These are phyloP conservation scores for Laticauda laticaudata DNA, from an alignment of 2,113 vertebrate genomes.

Conservation along the genomic window DNA sequence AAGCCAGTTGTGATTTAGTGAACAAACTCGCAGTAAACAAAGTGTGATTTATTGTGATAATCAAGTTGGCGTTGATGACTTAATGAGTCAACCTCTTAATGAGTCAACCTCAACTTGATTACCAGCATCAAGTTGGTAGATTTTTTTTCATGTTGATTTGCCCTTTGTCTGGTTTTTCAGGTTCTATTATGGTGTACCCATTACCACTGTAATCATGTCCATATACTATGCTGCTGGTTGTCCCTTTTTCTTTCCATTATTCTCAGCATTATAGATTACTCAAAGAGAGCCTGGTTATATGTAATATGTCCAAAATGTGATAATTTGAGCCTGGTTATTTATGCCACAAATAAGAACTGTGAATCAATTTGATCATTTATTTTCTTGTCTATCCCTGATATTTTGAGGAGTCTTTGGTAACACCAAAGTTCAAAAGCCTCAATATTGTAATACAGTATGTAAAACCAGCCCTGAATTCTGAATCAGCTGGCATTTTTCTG, in stretches of 20 bases:
- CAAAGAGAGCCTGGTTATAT: neutral
- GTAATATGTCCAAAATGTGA: neutral
- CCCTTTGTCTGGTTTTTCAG: neutral
- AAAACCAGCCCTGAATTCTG: neutral
- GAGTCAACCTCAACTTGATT: neutral
- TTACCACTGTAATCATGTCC: neutral
- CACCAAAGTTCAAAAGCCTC: neutral
- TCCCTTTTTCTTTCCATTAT: neutral
- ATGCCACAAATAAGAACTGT: neutral
- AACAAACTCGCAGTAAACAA: neutral
- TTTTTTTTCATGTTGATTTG: neutral
- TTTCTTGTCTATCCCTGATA: neutral
- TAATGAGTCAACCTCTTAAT: neutral
- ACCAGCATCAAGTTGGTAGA: neutral
- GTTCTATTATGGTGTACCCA: neutral
- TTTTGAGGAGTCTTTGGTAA: neutral
- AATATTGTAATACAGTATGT: neutral
- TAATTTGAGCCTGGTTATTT: neutral
- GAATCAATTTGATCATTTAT: neutral
- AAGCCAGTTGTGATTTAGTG: neutral
- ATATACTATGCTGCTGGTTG: neutral
- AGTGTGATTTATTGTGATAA: neutral
- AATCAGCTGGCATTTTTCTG: neutral
- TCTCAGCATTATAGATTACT: neutral
- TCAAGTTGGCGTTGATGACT: neutral